Evolutionary conservation across 2,113 vertebrate species (phyloP).

Genomic region (Poeciliopsis turrubarensis): DNA sequence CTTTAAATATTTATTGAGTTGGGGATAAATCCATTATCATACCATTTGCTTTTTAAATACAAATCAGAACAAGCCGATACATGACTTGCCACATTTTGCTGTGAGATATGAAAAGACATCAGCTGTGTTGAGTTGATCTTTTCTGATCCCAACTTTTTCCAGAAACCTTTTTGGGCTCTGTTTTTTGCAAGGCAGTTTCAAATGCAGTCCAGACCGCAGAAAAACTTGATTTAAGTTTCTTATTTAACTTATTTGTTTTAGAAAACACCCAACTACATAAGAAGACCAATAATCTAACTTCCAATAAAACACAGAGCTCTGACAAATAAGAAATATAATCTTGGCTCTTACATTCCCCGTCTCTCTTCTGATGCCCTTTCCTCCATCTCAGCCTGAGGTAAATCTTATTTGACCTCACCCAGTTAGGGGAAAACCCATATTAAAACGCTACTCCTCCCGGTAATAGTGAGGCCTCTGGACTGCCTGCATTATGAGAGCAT

Average conservation of each 20-base stretch:
- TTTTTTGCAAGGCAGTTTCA: too few relatives aligned
- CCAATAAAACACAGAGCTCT: background rate
- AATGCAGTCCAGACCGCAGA: too few relatives aligned
- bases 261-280: background rate
- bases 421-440: constrained; percentile 44
- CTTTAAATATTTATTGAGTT: background rate
- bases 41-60: too few relatives aligned
- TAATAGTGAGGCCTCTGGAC: constrained; percentile 53
- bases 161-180: too few relatives aligned
- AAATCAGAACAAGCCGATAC: too few relatives aligned
- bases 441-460: constrained; percentile 61
- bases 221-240: background rate
- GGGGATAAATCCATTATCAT: background rate
- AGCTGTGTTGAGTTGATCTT: background rate
- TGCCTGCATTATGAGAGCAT: constrained; percentile 48
- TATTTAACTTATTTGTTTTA: background rate
- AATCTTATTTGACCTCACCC: constrained; percentile 58
- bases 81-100: background rate
- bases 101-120: background rate
- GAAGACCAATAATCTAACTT: background rate
- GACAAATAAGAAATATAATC: background rate
- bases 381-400: constrained; percentile 33
- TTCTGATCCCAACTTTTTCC: too few relatives aligned
- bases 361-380: background rate
- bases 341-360: background rate